These are phyloP conservation scores for Podarcis raffonei DNA, from an alignment of 2,113 vertebrate species.

Conservation along the genomic window DNA sequence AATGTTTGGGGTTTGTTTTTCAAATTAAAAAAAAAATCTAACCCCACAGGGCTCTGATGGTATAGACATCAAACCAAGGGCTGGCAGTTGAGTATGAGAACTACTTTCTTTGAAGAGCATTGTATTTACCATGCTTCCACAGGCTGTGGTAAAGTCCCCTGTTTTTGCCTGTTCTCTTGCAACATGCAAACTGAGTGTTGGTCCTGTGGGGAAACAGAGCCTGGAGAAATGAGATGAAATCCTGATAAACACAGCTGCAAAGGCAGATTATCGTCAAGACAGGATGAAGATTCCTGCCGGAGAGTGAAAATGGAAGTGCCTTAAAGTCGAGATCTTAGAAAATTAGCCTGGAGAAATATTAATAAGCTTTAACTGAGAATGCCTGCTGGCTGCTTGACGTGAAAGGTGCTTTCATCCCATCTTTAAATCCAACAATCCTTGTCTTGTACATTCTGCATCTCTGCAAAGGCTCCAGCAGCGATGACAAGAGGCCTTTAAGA, in stretches of 20 bases:
- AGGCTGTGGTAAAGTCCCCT: background rate
- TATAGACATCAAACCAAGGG: background rate
- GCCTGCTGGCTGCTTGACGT: conserved; percentile 13
- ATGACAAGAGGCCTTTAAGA: background rate
- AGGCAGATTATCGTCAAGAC: background rate
- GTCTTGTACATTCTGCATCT: conserved; percentile 27
- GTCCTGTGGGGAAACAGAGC: background rate
- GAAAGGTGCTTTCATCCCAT: background rate
- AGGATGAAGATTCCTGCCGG: background rate
- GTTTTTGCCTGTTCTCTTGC: background rate
- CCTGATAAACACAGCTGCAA: background rate
- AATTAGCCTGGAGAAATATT: background rate
- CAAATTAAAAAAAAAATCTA: background rate
- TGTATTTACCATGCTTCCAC: background rate
- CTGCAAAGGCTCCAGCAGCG: background rate
- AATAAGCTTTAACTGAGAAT: background rate
- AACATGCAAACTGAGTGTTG: background rate
- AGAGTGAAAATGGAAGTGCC: rapidly evolving
- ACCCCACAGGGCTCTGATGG: background rate
- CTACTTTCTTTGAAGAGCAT: background rate
- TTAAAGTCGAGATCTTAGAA: conserved; percentile 1
- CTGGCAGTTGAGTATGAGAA: background rate
- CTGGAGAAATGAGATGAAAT: background rate
- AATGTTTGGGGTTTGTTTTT: conserved; percentile 43
- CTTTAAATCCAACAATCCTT: conserved; percentile 5